Evolutionary conservation across 2,113 vertebrate genomes (phyloP).

Genomic region (Rhizomys pruinosus): DNA sequence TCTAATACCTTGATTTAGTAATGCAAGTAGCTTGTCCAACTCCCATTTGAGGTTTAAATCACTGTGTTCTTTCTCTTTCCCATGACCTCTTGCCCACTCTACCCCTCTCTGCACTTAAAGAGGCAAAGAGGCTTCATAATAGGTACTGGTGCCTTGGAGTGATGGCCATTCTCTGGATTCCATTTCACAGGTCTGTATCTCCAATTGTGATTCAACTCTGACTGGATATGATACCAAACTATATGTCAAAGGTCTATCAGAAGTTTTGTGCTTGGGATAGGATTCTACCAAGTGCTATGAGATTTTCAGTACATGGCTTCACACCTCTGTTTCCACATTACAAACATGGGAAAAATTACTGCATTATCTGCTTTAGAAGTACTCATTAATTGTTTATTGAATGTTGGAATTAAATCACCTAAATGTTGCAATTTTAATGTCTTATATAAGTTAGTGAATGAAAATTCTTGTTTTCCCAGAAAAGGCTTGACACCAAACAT

Average conservation of each 20-base stretch:
- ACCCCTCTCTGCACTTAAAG: not conserved
- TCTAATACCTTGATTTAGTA: not conserved
- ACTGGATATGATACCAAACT: not conserved
- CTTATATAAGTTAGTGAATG: not conserved
- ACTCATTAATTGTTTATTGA: not conserved
- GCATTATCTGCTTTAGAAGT: not conserved
- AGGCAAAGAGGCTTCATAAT: not conserved
- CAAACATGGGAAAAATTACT: not conserved
- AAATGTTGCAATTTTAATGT: not conserved
- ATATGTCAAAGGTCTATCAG: not conserved
- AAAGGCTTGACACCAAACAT: not conserved
- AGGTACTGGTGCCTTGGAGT: not conserved
- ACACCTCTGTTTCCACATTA: not conserved
- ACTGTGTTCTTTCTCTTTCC: not conserved
- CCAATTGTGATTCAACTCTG: not conserved
- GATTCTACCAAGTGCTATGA: not conserved
- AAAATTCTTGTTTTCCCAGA: not conserved
- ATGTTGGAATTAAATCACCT: not conserved
- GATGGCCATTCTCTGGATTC: not conserved
- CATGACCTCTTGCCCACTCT: not conserved
- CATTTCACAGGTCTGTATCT: not conserved
- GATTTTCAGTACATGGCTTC: not conserved
- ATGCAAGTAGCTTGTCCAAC: not conserved
- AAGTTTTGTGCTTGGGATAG: not conserved
- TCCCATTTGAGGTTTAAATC: not conserved